A percentile compares a stretch with the other conserved stretches of the same genome.
phyloP scores from a whole-genome alignment of 2,888 invertebrate species.

The Notocelia uddmanniana region DNA sequence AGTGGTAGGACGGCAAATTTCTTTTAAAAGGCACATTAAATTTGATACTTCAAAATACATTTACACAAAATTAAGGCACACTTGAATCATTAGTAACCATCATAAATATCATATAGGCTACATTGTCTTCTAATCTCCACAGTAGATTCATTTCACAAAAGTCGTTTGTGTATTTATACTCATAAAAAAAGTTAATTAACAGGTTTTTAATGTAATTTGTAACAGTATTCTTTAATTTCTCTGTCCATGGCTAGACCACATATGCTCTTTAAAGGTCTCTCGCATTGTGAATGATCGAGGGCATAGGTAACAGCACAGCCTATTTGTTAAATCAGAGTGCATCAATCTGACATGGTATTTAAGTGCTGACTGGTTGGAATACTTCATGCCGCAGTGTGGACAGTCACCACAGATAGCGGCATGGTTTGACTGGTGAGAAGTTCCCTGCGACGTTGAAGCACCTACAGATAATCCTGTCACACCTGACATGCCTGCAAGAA shows the following conservation, averaged over 20 bases:
- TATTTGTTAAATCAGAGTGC: constrained; percentile 89
- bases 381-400: constrained; percentile 89
- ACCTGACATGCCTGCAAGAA: constrained; percentile 76
- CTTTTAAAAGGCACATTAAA: constrained; percentile 36
- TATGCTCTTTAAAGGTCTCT: constrained; percentile 89
- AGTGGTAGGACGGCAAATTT: constrained; percentile 37
- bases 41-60: constrained; percentile 26
- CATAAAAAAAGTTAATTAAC: background rate
- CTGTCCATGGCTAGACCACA: constrained; percentile 88
- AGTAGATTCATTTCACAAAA: background rate
- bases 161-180: background rate
- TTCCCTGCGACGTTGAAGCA: constrained; percentile 76
- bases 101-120: constrained; percentile 23
- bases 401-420: constrained; percentile 87
- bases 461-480: constrained; percentile 66
- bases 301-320: constrained; percentile 89
- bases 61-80: constrained; percentile 40
- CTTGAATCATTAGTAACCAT: constrained; percentile 35
- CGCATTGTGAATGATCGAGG: constrained; percentile 89
- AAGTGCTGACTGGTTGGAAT: constrained; percentile 89
- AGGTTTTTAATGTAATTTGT: background rate
- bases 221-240: constrained; percentile 78
- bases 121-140: constrained; percentile 5
- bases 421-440: constrained; percentile 78
- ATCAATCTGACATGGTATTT: constrained; percentile 89